Base-by-base conservation (phyloP, 1,140 invertebrate species). In the Cydia strobilella region DNA sequence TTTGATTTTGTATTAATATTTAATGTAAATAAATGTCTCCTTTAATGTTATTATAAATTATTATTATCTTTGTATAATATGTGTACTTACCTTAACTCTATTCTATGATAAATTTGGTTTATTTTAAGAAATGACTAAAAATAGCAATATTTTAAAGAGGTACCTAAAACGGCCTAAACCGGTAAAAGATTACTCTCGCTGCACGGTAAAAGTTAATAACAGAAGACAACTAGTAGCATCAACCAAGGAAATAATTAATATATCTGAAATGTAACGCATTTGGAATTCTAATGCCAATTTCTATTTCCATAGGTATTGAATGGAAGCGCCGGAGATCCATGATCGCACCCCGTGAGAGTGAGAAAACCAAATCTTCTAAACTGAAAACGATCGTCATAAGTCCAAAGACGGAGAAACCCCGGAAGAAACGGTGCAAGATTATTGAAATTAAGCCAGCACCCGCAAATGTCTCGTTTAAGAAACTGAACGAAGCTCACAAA, bases 401-500 rank as follows among this genome's bases (percentile, higher is more conserved):
- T 18, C 65, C 65, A 35, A 69, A 69, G n/a, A 39, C 15, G 1
- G 65, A 69, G 35, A 69, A 69, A 35, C 65, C 65, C 1, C 3
- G 65, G 15, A 69, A 69, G 35, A 69, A 39, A 39, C 31, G 65
- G n/a, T 69, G 65, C 31, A 69, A 69, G 31, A 69, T 69, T 18
- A 69, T 69, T 0, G 65, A 69, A 35, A 69, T 69, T 18, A 69
- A 39, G 31, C 65, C 65, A 9, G 13, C 25, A n/a, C 65, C 65
- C 4, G 65, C 10, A 1, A 73, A 73, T 9, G 10, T 65, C n/a
- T 75, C 77, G 15, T 25, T 78, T 18, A 82, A 81, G 27, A 82
- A 76, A 62, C 79, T 77, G 15, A 71, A 65, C 0, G 85, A 86
- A 79, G 45, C 81, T 1, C 76, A 82, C 12, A 84, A 82, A 31